Conservation (phyloP, 2,888 invertebrate genomes). For the Drymonia ruficornis region DNA sequence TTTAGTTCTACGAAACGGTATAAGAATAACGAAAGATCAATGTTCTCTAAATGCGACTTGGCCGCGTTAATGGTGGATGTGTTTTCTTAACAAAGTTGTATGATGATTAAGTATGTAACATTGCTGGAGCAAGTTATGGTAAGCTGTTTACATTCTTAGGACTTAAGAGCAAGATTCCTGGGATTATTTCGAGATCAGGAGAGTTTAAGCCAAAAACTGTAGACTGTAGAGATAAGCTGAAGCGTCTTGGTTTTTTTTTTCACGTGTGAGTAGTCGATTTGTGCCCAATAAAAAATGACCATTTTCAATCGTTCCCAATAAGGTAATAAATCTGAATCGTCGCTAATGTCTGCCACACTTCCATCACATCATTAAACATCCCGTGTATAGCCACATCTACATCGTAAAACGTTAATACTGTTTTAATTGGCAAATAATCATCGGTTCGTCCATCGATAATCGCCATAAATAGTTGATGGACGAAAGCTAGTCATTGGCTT, state of each 20-base stretch:
- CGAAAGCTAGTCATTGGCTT: constrained; percentile 26
- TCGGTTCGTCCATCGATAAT: constrained; percentile 22
- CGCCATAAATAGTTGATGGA: constrained; percentile 38
- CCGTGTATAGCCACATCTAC: constrained; percentile 18
- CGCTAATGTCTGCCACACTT: constrained; percentile 11
- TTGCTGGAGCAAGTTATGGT: not conserved
- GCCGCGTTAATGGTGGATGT: constrained; percentile 14
- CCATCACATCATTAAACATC: constrained; percentile 30
- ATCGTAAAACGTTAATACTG: constrained; percentile 30
- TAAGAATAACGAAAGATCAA: constrained; percentile 35
- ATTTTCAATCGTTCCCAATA: not conserved
- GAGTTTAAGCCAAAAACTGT: too few relatives aligned
- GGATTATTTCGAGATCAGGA: too few relatives aligned
- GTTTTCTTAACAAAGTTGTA: constrained; percentile 28
- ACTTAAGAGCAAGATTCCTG: too few relatives aligned
- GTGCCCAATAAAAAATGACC: not conserved
- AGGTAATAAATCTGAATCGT: not conserved
- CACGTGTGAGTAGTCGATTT: not conserved
- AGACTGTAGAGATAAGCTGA: too few relatives aligned
- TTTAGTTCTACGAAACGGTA: constrained; percentile 24
- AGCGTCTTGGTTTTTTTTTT: too few relatives aligned
- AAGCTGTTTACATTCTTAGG: too few relatives aligned
- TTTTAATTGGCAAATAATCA: constrained; percentile 45
- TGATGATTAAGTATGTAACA: constrained; percentile 23
- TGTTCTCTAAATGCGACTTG: constrained; percentile 35